Percentiles rank a stretch among this genome's conserved stretches.
These are phyloP conservation scores for Orientallactaga bullata DNA, from an alignment of 2,113 vertebrate genomes.

Conservation along the genomic window DNA sequence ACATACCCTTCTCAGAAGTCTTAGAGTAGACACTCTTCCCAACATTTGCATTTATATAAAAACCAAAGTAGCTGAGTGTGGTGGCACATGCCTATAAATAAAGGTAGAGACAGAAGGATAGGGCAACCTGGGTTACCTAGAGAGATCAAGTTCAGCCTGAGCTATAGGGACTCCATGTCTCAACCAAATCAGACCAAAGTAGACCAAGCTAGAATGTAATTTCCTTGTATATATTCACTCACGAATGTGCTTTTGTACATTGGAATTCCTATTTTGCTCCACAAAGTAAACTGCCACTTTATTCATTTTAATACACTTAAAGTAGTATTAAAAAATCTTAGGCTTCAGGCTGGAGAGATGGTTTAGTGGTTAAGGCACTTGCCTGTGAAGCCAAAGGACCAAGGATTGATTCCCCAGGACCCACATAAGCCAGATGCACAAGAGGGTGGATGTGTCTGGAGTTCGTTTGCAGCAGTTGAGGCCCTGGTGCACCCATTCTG, in stretches of 20 bases:
- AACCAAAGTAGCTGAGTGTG: neutral
- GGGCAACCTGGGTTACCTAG: too few species aligned
- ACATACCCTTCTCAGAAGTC: neutral
- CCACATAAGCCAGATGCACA: neutral
- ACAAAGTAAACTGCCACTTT: constrained; percentile 21
- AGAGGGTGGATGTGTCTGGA: neutral
- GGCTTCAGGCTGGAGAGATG: neutral
- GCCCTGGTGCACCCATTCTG: too few species aligned
- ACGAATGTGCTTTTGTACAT: neutral
- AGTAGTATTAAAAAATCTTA: neutral
- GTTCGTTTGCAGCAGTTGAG: too few species aligned
- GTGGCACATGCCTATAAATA: neutral
- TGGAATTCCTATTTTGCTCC: neutral
- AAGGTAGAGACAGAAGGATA: neutral
- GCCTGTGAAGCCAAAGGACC: neutral
- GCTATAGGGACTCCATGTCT: neutral
- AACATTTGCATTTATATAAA: constrained; percentile 47
- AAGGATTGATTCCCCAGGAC: neutral
- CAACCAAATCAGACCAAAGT: neutral
- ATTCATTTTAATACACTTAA: constrained; percentile 37
- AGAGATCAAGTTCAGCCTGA: neutral
- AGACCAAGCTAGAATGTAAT: neutral
- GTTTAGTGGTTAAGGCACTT: neutral
- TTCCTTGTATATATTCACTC: neutral
- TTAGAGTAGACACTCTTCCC: constrained; percentile 18